phyloP scores from a whole-genome alignment of 2,113 vertebrate genomes.

The Ceuthmochares aereus region DNA sequence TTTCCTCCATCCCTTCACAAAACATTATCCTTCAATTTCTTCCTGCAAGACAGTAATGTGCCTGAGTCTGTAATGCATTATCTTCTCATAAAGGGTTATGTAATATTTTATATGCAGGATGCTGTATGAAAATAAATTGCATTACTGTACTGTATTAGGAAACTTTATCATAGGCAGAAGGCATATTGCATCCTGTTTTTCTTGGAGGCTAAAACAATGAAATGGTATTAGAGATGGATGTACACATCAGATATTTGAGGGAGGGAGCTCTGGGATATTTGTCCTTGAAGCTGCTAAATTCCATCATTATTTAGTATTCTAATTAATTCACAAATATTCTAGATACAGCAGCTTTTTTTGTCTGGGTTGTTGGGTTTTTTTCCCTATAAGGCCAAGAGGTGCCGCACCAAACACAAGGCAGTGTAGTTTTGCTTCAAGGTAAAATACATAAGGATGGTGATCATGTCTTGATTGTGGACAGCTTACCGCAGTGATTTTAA shows the following conservation, averaged over 20 bases:
- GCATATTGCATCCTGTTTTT: conserved; percentile 71
- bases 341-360: neutral
- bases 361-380: neutral
- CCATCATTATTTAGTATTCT: neutral
- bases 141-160: conserved; percentile 70
- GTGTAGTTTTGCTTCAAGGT: neutral
- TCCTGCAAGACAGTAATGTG: conserved; percentile 51
- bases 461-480: neutral
- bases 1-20: conserved; percentile 37
- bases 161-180: conserved; percentile 67
- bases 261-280: neutral
- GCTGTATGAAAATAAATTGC: conserved; percentile 70
- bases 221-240: neutral
- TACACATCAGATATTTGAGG: neutral
- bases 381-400: neutral
- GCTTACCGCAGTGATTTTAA: neutral
- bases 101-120: conserved; percentile 71
- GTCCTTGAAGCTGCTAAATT: conserved; percentile 28
- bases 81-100: conserved; percentile 67
- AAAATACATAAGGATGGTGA: neutral
- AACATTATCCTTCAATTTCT: conserved; percentile 59
- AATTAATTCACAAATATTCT: conserved; percentile 20
- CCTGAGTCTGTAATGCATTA: conserved; percentile 69
- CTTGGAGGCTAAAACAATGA: conserved; percentile 51
- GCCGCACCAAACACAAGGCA: neutral